Evolutionary conservation across 2,797 vertebrate genomes (phyloP), one percentile per base, ranked within the genome.

Genomic region (Perdix hodgsoniae): DNA sequence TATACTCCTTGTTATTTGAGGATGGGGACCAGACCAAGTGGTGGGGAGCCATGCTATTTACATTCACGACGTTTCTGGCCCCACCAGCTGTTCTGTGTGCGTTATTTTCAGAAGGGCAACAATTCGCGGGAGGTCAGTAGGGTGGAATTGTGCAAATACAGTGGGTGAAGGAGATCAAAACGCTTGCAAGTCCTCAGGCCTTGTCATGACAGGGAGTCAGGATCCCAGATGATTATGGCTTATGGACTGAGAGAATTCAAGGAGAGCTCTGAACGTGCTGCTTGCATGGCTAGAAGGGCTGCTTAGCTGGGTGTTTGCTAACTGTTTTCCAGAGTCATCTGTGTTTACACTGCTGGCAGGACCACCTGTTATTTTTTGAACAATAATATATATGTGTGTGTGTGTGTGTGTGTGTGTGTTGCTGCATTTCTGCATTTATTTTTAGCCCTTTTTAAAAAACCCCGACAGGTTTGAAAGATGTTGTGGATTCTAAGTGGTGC

Each of bases 31-130:
- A 49, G 77, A 85, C 18, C 10, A 80, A 81, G 39, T 65, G 64
- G 27, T 65, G 80, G 75, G 37, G 88, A 71, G 88, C 83, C 12
- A 39, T 91, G 80, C 95, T 96, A 97, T 97, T 95, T 96, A 90
- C 93, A 96, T 96, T 95, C 83, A 84, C 80, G 84, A 88, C 90
- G 65, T 96, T 96, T 96, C 91, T 96, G 93, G 90, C 81, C 49
- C 56, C 66, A 95, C 76, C 97, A 97, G 96, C 96, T 98, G 97
- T 97, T 96, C 95, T 23, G 16, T 73, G 50, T 11, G 49, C 74
- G 74, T 97, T 98, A 98, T 98, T 98, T 97, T 97, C 96, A 96
- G 97, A 97, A 93, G 86, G 86, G 84, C 92, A 91, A 29, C 97
- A 97, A 97, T 97, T 95, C 60, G 2, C 1, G 1, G 81, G 86